phyloP scores from a whole-genome alignment of 2,113 vertebrate species.

The Shinisaurus crocodilurus region DNA sequence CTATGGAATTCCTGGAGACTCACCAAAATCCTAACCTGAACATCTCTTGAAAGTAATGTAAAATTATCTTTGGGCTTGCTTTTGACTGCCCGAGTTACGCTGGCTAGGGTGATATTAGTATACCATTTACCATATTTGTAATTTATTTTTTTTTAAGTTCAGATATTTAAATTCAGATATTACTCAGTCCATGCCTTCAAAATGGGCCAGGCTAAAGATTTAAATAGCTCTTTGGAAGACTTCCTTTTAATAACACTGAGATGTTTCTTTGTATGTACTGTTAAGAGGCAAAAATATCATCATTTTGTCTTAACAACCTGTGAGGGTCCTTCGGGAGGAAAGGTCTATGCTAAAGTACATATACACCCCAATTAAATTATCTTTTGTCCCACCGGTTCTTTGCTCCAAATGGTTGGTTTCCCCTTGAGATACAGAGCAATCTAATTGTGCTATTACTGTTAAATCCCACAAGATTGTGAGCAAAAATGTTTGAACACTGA shows the following conservation, averaged over 20 bases:
- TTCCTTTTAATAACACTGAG: background rate
- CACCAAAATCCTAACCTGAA: background rate
- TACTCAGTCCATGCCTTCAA: background rate
- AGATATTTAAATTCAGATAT: too few relatives aligned
- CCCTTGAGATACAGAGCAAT: background rate
- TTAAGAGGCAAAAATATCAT: background rate
- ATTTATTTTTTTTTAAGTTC: too few relatives aligned
- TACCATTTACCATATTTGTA: background rate
- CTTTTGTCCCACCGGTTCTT: background rate
- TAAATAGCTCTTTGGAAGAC: background rate
- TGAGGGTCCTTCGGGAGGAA: background rate
- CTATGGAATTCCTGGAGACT: background rate
- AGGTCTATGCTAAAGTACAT: background rate
- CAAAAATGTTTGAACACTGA: background rate
- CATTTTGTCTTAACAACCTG: background rate
- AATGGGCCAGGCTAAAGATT: background rate
- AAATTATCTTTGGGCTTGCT: background rate
- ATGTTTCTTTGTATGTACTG: background rate
- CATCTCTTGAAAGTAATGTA: background rate
- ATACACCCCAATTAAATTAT: constrained; percentile 8
- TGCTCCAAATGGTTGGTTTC: background rate
- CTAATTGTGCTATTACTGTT: constrained; percentile 15
- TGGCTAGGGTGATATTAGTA: background rate
- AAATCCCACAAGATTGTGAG: constrained; percentile 2
- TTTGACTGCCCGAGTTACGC: background rate